Base-by-base conservation (phyloP, 2,888 invertebrate genomes). In the Eristalis intricaria region DNA sequence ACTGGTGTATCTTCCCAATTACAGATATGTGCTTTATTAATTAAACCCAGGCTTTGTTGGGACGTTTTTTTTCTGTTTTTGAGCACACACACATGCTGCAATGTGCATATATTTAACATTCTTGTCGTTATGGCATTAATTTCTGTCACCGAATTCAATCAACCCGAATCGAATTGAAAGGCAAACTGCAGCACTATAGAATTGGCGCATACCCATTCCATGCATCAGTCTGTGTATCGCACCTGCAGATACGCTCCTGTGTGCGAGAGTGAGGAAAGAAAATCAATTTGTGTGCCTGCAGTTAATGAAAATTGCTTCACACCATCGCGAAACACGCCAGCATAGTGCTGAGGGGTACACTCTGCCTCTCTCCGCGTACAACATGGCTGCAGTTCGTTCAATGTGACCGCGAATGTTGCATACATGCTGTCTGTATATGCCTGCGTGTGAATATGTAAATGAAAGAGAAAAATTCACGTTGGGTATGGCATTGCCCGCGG, bases 261-360 rank as follows among this genome's bases (percentile, higher is more conserved):
- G 23, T 15, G 23, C 26, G 26, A 23, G 60, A 60, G 60, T 23
- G 23, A 60, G 26, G 60, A 23, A 66, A 71, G 66, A 75, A 74
- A 79, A 73, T 81, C 70, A 81, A 77, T 85, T 81, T 81, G 77
- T 64, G 35, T 76, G 66, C 35, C 71, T 69, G 58, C 68, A 81
- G 81, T 85, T 81, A 85, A 85, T 85, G 81, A 85, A 85, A 81
- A 81, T 74, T 76, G 81, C 71, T 85, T 73, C 77, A 81, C 68
- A 77, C 77, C 66, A 80, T 75, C 56, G 11, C 19, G 8, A n/a
- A n/a, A 50, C 43, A 8, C 43, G 32, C 56, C 23, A 35, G 26
- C 50, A 70, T 38, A 15, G 26, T 26, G 26, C 50, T 22, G 23
- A 68, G 43, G 71, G 58, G 38, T 58, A 71, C 40, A 60, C 64